Percentiles rank a stretch among this genome's conserved stretches.
Conservation (phyloP, 2,113 vertebrate genomes). For the Euleptes europaea region DNA sequence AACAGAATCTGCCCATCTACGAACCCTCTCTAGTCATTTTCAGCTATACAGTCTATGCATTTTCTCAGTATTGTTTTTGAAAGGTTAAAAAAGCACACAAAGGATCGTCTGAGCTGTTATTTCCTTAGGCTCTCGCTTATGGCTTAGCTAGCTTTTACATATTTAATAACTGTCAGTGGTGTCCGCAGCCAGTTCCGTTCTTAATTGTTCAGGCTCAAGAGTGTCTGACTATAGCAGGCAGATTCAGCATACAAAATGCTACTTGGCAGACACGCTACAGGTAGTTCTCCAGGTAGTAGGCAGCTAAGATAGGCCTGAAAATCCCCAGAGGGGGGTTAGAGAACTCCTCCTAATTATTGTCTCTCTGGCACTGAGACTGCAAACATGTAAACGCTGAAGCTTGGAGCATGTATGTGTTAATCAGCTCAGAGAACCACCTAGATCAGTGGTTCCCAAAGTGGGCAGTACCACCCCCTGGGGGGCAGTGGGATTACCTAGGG, state of each 20-base stretch:
- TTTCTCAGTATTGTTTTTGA: not conserved
- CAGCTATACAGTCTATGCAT: not conserved
- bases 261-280: not conserved
- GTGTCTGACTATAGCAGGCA: not conserved
- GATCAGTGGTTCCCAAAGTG: no score
- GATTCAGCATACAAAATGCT: not conserved
- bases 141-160: not conserved
- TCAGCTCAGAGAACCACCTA: not conserved
- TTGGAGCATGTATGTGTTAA: not conserved
- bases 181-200: not conserved
- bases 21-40: not conserved
- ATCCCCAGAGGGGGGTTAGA: not conserved
- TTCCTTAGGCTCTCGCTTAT: not conserved
- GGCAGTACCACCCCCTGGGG: no score
- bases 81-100: not conserved
- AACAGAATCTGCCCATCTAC: not conserved
- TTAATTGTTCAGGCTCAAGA: not conserved
- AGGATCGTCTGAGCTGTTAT: not conserved
- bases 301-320: not conserved
- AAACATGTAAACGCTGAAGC: conserved; percentile 12
- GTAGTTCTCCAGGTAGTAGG: not conserved
- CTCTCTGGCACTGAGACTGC: conserved; percentile 1
- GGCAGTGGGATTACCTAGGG: no score
- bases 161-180: not conserved
- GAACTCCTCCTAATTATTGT: not conserved